Evolutionary conservation across 2,113 vertebrate species (phyloP).

Genomic region (Mastomys natalensis): DNA sequence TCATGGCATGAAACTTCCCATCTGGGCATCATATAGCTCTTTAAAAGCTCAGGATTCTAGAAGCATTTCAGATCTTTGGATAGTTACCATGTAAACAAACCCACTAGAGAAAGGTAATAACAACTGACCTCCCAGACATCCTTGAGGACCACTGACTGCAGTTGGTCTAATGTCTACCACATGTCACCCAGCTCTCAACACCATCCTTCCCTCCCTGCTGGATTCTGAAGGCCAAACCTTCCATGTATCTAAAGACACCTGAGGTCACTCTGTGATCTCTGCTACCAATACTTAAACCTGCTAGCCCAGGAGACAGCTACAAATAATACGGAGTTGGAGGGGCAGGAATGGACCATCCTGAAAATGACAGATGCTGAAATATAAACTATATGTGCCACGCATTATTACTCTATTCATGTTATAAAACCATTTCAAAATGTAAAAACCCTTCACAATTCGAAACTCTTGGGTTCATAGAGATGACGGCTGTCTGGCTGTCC

Average conservation of each 20-base stretch:
- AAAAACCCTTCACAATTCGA: background rate
- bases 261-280: background rate
- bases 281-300: background rate
- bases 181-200: too few relatives aligned
- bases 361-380: background rate
- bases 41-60: background rate
- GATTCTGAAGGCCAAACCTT: background rate
- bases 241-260: background rate
- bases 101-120: background rate
- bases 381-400: background rate
- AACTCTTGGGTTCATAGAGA: background rate
- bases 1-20: background rate
- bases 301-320: background rate
- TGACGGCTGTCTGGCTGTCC: rapidly evolving
- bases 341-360: rapidly evolving
- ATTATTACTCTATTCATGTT: background rate
- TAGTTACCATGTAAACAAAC: background rate
- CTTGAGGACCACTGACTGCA: background rate
- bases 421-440: background rate
- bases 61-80: background rate
- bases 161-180: too few relatives aligned
- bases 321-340: rapidly evolving
- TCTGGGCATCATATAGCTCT: background rate
- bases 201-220: background rate
- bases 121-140: background rate